Evolutionary conservation across 2,888 invertebrate genomes (phyloP).

Genomic region (Maniola hyperantus): DNA sequence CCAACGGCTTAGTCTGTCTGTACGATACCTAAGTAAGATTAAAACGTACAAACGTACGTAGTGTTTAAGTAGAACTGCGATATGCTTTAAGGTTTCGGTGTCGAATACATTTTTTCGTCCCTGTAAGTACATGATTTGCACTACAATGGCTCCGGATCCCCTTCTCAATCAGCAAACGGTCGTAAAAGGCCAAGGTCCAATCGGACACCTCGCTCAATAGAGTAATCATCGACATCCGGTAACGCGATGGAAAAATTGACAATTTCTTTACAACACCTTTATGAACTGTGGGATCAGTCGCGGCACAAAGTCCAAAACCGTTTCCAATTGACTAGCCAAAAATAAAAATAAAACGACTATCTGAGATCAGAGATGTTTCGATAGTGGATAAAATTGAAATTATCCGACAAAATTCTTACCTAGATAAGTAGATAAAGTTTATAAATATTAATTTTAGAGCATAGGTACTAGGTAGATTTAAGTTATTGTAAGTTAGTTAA

Average conservation of each 20-base stretch:
- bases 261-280: conserved; percentile 39
- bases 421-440: too few relatives aligned
- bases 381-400: too few relatives aligned
- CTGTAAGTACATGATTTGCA: neutral
- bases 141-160: conserved; percentile 14
- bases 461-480: too few relatives aligned
- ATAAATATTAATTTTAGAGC: too few relatives aligned
- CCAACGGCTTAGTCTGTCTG: too few relatives aligned
- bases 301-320: conserved; percentile 29
- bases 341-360: neutral
- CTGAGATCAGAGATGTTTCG: too few relatives aligned
- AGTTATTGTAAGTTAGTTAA: too few relatives aligned
- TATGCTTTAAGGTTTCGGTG: neutral
- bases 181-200: conserved; percentile 48
- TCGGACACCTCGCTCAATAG: conserved; percentile 47
- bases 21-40: too few relatives aligned
- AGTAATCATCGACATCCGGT: conserved; percentile 48
- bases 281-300: conserved; percentile 28
- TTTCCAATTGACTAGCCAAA: conserved; percentile 3
- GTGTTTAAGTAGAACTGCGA: neutral
- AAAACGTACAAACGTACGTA: neutral
- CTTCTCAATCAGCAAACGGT: conserved; percentile 38
- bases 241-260: conserved; percentile 40
- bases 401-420: too few relatives aligned
- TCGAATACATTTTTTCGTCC: neutral